Base-by-base conservation (phyloP, 2,797 vertebrate genomes). In the Mus spretus region DNA sequence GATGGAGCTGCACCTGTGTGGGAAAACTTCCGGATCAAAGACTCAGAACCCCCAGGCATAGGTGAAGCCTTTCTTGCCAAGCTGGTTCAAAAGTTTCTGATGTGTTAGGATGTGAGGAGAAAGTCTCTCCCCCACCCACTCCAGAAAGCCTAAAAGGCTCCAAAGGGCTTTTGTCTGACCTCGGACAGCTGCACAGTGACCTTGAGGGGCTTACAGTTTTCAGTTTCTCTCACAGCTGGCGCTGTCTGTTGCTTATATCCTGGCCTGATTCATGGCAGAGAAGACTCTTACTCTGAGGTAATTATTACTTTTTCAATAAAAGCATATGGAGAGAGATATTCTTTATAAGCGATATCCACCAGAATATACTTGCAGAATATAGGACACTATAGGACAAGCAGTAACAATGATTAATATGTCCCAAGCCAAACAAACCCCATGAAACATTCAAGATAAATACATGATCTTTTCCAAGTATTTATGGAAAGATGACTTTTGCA, bases 391-490 rank as follows among this genome's bases (percentile, higher is more conserved):
- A 1, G 63, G 79, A 44, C 89, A 87, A 57, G 84, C 28, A 91
- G 78, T 84, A 92, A 92, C 65, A 79, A 78, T 37, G 74, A 65
- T 50, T 63, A 59, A 37, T 47, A 44, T 12, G 47, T 90, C 82
- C 72, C 24, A 93, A 84, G 78, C 57, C 26, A 83, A 83, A 61
- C 13, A 91, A 87, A 87, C 34, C 1, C 12, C 34, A 15, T 12
- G 15, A 79, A 94, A 75, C 14, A 44, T 28, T 79, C 4, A 44
- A 37, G 50, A 34, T 65, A 82, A 61, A 10, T 65, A 81, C 14
- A 57, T 53, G 86, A 84, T 44, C 31, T 67, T 93, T 96, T 85
- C 44, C 75, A 70, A 89, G 28, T 57, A 37, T 84, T 37, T 90
- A n/a, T 65, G 75, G 53, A 82, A 85, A 65, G 65, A 19, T 82